phyloP scores from a whole-genome alignment of 2,888 invertebrate genomes.

The Drosophila siamana region DNA sequence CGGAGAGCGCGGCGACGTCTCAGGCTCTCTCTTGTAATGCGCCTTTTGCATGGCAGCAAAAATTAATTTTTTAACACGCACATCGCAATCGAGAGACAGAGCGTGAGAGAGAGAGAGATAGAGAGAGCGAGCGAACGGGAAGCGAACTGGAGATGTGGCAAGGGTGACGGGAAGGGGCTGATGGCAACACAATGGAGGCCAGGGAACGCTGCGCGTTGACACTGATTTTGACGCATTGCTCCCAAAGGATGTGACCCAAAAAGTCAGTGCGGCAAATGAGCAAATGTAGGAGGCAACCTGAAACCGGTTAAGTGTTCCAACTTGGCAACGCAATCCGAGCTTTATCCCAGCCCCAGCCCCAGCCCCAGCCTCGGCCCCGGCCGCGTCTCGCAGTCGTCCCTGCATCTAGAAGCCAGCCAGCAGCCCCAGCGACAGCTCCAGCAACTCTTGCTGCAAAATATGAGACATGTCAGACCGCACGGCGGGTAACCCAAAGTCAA shows the following conservation, averaged over 20 bases:
- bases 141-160: background rate
- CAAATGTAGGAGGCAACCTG: conserved; percentile 68
- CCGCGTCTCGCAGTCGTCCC: no score
- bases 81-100: conserved; percentile 27
- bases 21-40: conserved; percentile 19
- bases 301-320: conserved; percentile 75
- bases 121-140: conserved; percentile 2
- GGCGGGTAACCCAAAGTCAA: conserved; percentile 32
- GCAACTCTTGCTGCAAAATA: conserved; percentile 55
- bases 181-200: conserved; percentile 20
- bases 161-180: background rate
- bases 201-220: conserved; percentile 76
- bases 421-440: background rate
- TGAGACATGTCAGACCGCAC: conserved; percentile 65
- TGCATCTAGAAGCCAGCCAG: no score
- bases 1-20: background rate
- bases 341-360: conserved; percentile 18
- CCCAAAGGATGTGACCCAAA: conserved; percentile 84
- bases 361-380: conserved; percentile 33
- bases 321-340: conserved; percentile 62
- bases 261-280: conserved; percentile 79
- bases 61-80: conserved; percentile 81
- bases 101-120: background rate
- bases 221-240: conserved; percentile 84
- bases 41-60: conserved; percentile 68